Conservation (phyloP, 2,888 invertebrate species). For the Sinhomidia bicolor region DNA sequence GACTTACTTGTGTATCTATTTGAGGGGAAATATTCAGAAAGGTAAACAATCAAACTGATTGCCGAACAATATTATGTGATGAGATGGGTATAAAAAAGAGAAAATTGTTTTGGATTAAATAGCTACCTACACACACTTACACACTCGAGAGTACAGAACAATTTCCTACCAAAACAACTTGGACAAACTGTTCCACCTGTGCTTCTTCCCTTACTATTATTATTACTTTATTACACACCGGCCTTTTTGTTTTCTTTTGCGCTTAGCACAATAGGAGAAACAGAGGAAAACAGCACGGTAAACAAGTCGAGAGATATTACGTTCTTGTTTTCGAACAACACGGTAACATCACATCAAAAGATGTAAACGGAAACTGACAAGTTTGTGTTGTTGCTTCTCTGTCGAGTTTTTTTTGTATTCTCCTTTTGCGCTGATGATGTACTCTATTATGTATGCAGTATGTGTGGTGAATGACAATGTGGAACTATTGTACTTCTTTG, state of each 20-base stretch:
- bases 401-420: background rate
- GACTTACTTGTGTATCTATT: too few relatives aligned
- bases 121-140: background rate
- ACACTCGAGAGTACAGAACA: too few relatives aligned
- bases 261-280: too few relatives aligned
- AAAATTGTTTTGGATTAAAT: background rate
- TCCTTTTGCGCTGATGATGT: background rate
- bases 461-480: background rate
- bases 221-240: too few relatives aligned
- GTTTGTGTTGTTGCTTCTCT: conserved; percentile 6
- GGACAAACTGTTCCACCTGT: background rate
- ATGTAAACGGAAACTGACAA: conserved; percentile 39
- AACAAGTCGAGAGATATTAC: background rate
- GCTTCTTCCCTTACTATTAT: too few relatives aligned
- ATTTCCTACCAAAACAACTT: too few relatives aligned
- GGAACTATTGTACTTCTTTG: background rate
- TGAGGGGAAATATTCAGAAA: too few relatives aligned
- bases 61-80: background rate
- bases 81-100: background rate
- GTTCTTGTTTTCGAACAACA: background rate
- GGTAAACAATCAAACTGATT: background rate
- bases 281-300: background rate
- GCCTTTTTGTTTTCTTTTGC: too few relatives aligned
- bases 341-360: conserved; percentile 22
- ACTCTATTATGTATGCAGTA: background rate